phyloP scores from a whole-genome alignment of 2,888 invertebrate species.

The Salpingus planirostris region DNA sequence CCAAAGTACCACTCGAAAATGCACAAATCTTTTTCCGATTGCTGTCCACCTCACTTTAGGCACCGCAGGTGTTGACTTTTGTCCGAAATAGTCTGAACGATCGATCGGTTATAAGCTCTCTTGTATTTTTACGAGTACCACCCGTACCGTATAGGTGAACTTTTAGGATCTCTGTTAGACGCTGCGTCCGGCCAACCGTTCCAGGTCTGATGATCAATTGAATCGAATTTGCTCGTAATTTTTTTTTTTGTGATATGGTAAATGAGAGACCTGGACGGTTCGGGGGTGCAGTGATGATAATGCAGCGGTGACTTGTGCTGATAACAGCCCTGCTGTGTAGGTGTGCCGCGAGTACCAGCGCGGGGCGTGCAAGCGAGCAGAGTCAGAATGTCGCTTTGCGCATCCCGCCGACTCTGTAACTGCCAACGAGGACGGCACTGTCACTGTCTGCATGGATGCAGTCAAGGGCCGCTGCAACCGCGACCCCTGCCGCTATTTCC shows the following conservation, averaged over 20 bases:
- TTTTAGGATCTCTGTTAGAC: conserved; percentile 4
- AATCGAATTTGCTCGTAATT: neutral
- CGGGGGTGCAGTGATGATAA: conserved; percentile 19
- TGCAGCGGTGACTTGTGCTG: conserved; percentile 38
- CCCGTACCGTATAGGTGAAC: neutral
- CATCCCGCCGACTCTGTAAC: conserved; percentile 95
- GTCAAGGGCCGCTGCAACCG: conserved; percentile 98
- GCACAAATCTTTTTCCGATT: too few relatives aligned
- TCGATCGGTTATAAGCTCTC: too few relatives aligned
- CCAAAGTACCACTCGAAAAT: too few relatives aligned
- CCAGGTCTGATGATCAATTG: neutral
- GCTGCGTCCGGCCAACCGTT: conserved; percentile 17
- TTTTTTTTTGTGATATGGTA: neutral
- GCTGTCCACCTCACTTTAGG: too few relatives aligned
- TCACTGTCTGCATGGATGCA: conserved; percentile 99
- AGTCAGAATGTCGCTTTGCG: conserved; percentile 97
- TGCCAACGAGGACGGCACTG: conserved; percentile 96
- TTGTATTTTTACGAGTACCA: too few relatives aligned
- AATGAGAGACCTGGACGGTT: too few relatives aligned
- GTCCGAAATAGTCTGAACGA: too few relatives aligned
- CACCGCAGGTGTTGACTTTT: too few relatives aligned
- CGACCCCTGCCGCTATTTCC: conserved; percentile 99
- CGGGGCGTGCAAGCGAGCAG: conserved; percentile 96
- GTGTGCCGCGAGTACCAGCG: conserved; percentile 98
- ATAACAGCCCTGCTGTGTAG: conserved; percentile 54